phyloP scores from a whole-genome alignment of 2,797 vertebrate genomes.

The Oophaga sylvatica region DNA sequence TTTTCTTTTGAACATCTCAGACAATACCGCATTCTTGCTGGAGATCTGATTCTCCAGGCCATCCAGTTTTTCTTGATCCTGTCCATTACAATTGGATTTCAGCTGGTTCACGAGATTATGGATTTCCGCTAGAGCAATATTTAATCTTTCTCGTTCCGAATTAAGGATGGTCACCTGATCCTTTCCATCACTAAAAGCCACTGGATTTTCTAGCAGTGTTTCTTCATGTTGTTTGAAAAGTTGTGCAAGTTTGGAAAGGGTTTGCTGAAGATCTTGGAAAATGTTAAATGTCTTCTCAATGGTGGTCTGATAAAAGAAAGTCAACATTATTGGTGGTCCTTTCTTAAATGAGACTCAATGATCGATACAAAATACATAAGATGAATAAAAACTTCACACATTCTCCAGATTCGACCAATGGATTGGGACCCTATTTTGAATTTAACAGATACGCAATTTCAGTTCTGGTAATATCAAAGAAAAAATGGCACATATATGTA shows the following conservation, averaged over 20 bases:
- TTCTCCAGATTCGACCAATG: too few relatives aligned
- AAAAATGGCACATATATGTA: too few relatives aligned
- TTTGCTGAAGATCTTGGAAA: slow-evolving; percentile 70
- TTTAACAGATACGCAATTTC: too few relatives aligned
- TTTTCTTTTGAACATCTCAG: slow-evolving; percentile 70
- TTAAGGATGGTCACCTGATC: slow-evolving; percentile 51
- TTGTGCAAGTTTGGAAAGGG: slow-evolving; percentile 66
- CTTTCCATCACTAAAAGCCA: slow-evolving; percentile 69
- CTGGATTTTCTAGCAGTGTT: slow-evolving; percentile 65
- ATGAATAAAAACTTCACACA: neutral
- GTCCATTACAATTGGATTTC: slow-evolving; percentile 72
- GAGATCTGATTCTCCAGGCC: slow-evolving; percentile 74
- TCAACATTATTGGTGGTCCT: neutral
- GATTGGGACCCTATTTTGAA: too few relatives aligned
- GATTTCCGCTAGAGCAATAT: slow-evolving; percentile 71
- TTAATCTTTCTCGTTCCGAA: slow-evolving; percentile 76
- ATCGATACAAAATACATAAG: neutral
- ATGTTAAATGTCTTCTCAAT: slow-evolving; percentile 72
- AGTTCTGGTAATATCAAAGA: too few relatives aligned
- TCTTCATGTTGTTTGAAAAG: slow-evolving; percentile 73
- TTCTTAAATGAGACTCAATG: neutral
- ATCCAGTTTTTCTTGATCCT: slow-evolving; percentile 72
- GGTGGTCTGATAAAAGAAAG: slow-evolving; percentile 72
- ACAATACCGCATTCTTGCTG: slow-evolving; percentile 74
- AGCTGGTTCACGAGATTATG: slow-evolving; percentile 68